Evolutionary conservation across 2,888 invertebrate genomes (phyloP).

Genomic region (Pyrocoelia pectoralis): DNA sequence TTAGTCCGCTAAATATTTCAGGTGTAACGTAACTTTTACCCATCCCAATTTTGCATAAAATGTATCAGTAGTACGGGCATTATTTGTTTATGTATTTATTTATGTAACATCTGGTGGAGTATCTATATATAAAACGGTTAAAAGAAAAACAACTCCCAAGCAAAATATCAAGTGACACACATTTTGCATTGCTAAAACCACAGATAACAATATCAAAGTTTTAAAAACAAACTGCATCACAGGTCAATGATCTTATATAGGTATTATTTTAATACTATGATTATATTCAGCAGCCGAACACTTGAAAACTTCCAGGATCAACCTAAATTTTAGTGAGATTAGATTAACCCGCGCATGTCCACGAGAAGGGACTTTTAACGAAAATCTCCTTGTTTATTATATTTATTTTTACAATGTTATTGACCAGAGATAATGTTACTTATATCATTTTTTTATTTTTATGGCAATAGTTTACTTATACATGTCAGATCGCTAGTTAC

Average conservation of each 20-base stretch:
- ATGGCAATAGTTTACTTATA: slow-evolving; percentile 1
- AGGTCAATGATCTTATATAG: slow-evolving; percentile 24
- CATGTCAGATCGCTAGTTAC: not conserved
- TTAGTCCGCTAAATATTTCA: slow-evolving; percentile 32
- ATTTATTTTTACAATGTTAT: slow-evolving; percentile 19
- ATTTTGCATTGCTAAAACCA: slow-evolving; percentile 30
- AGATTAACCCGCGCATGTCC: slow-evolving; percentile 16
- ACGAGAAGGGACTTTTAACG: slow-evolving; percentile 3
- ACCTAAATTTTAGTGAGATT: slow-evolving; percentile 18
- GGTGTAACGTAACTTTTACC: slow-evolving; percentile 17
- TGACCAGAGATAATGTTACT: slow-evolving; percentile 20
- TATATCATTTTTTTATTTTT: slow-evolving; percentile 6
- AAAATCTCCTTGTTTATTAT: slow-evolving; percentile 16
- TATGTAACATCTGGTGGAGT: slow-evolving; percentile 32
- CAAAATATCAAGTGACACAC: slow-evolving; percentile 38
- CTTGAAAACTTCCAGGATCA: slow-evolving; percentile 16
- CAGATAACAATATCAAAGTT: slow-evolving; percentile 34
- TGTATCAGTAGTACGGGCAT: not conserved
- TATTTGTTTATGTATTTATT: slow-evolving; percentile 28
- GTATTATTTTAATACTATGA: slow-evolving; percentile 13
- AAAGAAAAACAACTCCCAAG: slow-evolving; percentile 27
- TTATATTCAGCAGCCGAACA: slow-evolving; percentile 5
- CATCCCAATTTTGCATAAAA: not conserved
- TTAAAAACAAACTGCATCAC: slow-evolving; percentile 36
- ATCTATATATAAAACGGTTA: slow-evolving; percentile 25